Evolutionary conservation across 2,888 invertebrate genomes (phyloP).

Genomic region (Mythimna albipuncta): DNA sequence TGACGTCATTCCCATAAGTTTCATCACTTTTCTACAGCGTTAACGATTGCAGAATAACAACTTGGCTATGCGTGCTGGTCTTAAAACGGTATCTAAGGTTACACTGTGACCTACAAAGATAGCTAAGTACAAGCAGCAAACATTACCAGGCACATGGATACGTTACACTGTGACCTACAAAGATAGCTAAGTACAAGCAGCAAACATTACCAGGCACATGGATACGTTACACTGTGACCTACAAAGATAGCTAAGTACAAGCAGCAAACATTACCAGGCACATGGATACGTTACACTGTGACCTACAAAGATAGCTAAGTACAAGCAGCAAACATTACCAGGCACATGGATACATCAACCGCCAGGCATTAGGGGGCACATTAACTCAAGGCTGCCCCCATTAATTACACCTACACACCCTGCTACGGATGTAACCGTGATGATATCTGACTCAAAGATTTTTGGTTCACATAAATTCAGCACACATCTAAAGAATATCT

Average conservation of each 20-base stretch:
- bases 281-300: background rate
- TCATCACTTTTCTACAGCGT: no score
- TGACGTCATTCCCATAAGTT: no score
- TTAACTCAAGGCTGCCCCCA: conserved; percentile 52
- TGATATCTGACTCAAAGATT: conserved; percentile 50
- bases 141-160: conserved; percentile 46
- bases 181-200: no score
- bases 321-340: conserved; percentile 39
- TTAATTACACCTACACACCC: conserved; percentile 50
- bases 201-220: no score
- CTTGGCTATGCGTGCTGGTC: no score
- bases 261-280: no score
- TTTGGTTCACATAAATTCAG: conserved; percentile 51
- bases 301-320: conserved; percentile 5
- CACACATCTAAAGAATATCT: conserved; percentile 21
- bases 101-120: conserved; percentile 1
- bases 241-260: no score
- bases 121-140: conserved; percentile 21
- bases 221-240: no score
- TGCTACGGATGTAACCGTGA: conserved; percentile 41
- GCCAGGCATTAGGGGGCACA: conserved; percentile 50
- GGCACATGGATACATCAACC: conserved; percentile 45
- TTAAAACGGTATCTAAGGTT: background rate
- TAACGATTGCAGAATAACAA: no score
- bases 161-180: no score